Evolutionary conservation across 2,797 vertebrate species (phyloP).

Genomic region (Tolypeutes matacus): DNA sequence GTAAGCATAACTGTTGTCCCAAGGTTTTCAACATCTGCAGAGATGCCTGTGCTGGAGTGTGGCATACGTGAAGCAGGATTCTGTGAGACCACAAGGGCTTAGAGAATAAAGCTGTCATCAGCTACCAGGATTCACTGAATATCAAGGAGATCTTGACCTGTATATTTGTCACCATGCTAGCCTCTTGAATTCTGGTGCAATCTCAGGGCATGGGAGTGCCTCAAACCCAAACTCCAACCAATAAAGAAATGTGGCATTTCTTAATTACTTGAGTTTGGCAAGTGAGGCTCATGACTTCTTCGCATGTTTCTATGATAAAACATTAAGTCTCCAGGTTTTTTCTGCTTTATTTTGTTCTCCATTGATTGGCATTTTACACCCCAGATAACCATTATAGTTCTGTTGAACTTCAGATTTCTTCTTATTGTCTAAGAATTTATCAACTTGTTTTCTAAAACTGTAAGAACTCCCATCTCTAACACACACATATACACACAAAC

Average conservation of each 20-base stretch:
- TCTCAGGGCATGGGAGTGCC: background rate
- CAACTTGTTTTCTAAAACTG: background rate
- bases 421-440: background rate
- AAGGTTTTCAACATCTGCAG: background rate
- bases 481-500: background rate
- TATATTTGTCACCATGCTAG: background rate
- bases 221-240: background rate
- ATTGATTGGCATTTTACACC: background rate
- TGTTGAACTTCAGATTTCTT: background rate
- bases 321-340: background rate
- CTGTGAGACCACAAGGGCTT: background rate
- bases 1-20: background rate
- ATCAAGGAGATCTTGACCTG: background rate
- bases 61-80: background rate
- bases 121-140: background rate
- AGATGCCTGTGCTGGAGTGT: background rate
- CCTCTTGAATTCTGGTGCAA: background rate
- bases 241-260: background rate
- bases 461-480: background rate
- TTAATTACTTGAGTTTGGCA: background rate
- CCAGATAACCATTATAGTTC: background rate
- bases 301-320: background rate
- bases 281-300: background rate
- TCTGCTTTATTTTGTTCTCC: background rate
- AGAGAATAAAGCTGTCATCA: background rate